A percentile compares a stretch with the other conserved stretches of the same genome.
Evolutionary conservation across 2,888 invertebrate species (phyloP).

Genomic region (Acronicta leporina): DNA sequence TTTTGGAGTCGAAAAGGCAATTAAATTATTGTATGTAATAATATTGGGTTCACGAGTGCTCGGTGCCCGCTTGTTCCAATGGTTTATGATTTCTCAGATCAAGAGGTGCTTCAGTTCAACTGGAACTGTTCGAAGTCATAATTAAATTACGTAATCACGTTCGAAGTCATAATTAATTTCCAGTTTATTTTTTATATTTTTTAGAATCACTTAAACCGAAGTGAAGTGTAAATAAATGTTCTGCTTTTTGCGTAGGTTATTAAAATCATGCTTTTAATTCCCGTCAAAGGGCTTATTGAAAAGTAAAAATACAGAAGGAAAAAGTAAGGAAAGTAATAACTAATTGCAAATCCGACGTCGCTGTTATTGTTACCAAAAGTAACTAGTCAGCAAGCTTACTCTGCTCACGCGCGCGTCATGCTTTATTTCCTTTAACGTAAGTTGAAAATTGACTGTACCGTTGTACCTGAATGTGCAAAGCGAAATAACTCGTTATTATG

Average conservation of each 20-base stretch:
- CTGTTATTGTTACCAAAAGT: slow-evolving; percentile 35
- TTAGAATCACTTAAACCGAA: slow-evolving; percentile 14
- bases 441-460: slow-evolving; percentile 39
- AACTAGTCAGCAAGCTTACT: slow-evolving; percentile 41
- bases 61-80: slow-evolving; percentile 42
- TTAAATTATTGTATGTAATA: slow-evolving; percentile 72
- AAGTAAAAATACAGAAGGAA: slow-evolving; percentile 30
- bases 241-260: slow-evolving; percentile 8
- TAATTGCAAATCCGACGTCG: slow-evolving; percentile 50
- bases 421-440: slow-evolving; percentile 35
- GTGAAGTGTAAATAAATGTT: slow-evolving; percentile 18
- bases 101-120: slow-evolving; percentile 51
- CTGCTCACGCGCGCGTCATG: slow-evolving; percentile 1
- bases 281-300: slow-evolving; percentile 14
- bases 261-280: slow-evolving; percentile 17
- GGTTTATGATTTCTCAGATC: slow-evolving; percentile 40
- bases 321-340: slow-evolving; percentile 42
- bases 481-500: slow-evolving; percentile 69
- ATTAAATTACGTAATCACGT: slow-evolving; percentile 32
- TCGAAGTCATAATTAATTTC: too few species aligned
- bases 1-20: slow-evolving; percentile 74
- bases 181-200: slow-evolving; percentile 13
- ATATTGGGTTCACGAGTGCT: slow-evolving; percentile 61
- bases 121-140: slow-evolving; percentile 30
- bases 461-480: slow-evolving; percentile 52